These are phyloP conservation scores for Puntigrus tetrazona DNA, from an alignment of 2,113 vertebrate species.

Conservation along the genomic window DNA sequence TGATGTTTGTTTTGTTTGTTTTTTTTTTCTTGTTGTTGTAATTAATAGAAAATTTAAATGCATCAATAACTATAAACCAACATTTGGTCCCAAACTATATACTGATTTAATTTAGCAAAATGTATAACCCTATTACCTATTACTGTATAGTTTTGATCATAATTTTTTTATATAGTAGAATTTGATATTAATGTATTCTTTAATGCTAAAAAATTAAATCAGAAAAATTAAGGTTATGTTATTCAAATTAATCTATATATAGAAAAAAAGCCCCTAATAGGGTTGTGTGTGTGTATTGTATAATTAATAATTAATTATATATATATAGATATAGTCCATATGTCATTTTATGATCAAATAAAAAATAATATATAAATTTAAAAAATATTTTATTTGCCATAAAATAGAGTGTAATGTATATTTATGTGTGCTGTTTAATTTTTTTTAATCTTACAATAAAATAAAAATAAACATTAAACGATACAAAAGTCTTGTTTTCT, in stretches of 20 bases:
- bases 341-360: not conserved
- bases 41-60: not conserved
- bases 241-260: not conserved
- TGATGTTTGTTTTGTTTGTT: no score
- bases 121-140: not conserved
- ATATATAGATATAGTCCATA: not conserved
- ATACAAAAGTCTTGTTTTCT: conserved; percentile 55
- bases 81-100: not conserved
- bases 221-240: not conserved
- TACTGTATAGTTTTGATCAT: not conserved
- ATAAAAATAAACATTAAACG: not conserved
- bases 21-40: no score
- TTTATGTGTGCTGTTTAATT: not conserved
- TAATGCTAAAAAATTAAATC: not conserved
- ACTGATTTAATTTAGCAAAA: not conserved
- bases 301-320: not conserved
- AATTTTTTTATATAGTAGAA: not conserved
- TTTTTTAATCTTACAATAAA: not conserved
- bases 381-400: no score
- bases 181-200: not conserved
- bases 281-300: not conserved
- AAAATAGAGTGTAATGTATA: not conserved
- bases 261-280: not conserved
- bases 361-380: no score
- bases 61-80: not conserved